These are phyloP conservation scores for Elephantulus edwardii DNA, from an alignment of 2,113 vertebrate genomes.

Conservation along the genomic window DNA sequence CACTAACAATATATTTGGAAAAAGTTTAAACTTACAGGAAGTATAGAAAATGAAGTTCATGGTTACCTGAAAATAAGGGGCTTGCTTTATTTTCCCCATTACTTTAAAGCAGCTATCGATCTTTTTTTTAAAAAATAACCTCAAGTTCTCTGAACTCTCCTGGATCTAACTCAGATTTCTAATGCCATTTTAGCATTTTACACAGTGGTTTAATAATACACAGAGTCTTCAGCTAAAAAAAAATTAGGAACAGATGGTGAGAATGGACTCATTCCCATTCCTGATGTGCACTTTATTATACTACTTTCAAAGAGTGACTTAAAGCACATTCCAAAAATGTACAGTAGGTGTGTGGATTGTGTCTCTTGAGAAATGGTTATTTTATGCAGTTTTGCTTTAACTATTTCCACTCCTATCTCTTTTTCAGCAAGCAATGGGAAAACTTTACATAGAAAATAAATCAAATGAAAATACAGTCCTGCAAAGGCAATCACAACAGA, in stretches of 20 bases:
- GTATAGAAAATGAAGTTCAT: not conserved
- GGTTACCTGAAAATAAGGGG: conserved; percentile 25
- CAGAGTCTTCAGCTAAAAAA: conserved; percentile 78
- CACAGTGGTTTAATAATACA: conserved; percentile 78
- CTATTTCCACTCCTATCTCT: conserved; percentile 24
- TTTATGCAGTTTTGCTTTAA: conserved; percentile 60
- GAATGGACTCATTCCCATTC: conserved; percentile 77
- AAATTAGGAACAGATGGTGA: conserved; percentile 84
- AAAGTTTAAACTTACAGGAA: not conserved
- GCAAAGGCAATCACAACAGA: not conserved
- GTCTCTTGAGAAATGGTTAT: conserved; percentile 66
- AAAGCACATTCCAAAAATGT: conserved; percentile 75
- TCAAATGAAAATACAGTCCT: not conserved
- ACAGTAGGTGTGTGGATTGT: conserved; percentile 72
- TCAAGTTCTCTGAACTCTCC: conserved; percentile 65
- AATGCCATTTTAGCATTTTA: conserved; percentile 75
- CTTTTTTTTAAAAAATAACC: conserved; percentile 56
- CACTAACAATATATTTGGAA: not conserved
- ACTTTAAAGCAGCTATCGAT: not conserved
- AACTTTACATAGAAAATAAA: conserved; percentile 34
- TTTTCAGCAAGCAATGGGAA: not conserved
- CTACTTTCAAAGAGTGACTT: conserved; percentile 74
- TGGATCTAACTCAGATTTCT: conserved; percentile 63
- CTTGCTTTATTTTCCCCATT: conserved; percentile 30
- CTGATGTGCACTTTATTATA: conserved; percentile 77